phyloP scores from a whole-genome alignment of 2,113 vertebrate genomes.

The Chaenocephalus aceratus region DNA sequence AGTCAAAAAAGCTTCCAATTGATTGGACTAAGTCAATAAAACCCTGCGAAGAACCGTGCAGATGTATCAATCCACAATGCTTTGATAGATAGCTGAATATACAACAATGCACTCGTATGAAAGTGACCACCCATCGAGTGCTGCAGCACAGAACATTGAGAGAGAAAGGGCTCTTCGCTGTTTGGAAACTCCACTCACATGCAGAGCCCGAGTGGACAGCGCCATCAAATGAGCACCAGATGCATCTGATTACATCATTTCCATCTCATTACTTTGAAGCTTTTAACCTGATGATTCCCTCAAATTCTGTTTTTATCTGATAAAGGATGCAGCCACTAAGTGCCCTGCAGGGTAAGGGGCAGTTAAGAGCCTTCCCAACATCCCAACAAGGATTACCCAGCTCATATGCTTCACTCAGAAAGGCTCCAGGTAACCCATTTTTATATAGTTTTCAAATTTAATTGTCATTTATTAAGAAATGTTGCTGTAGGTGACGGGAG shows the following conservation, averaged over 20 bases:
- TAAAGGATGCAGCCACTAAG: constrained; percentile 32
- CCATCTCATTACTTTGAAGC: constrained; percentile 62
- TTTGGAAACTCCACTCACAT: constrained; percentile 25
- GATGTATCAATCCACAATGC: background rate
- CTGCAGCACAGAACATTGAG: background rate
- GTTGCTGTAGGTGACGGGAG: background rate
- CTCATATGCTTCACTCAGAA: constrained; percentile 2
- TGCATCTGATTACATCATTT: constrained; percentile 71
- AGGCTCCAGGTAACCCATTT: constrained; percentile 20
- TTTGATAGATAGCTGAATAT: background rate
- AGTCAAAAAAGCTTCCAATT: background rate
- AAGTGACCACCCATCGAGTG: background rate
- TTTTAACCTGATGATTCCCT: constrained; percentile 63
- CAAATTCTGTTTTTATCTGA: constrained; percentile 53
- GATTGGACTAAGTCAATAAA: background rate
- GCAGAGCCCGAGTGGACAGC: constrained; percentile 24
- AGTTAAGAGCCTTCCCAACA: constrained; percentile 13
- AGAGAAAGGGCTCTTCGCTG: background rate
- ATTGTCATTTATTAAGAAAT: background rate
- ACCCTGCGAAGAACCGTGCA: background rate
- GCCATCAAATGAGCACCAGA: constrained; percentile 67
- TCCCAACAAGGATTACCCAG: constrained; percentile 19
- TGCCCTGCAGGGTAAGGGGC: constrained; percentile 36
- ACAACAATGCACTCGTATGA: background rate
- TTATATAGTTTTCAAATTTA: constrained; percentile 15